A percentile compares a stretch with the other conserved stretches of the same genome.
Conservation (phyloP, 2,888 invertebrate genomes). For the Epinotia brunnichana region DNA sequence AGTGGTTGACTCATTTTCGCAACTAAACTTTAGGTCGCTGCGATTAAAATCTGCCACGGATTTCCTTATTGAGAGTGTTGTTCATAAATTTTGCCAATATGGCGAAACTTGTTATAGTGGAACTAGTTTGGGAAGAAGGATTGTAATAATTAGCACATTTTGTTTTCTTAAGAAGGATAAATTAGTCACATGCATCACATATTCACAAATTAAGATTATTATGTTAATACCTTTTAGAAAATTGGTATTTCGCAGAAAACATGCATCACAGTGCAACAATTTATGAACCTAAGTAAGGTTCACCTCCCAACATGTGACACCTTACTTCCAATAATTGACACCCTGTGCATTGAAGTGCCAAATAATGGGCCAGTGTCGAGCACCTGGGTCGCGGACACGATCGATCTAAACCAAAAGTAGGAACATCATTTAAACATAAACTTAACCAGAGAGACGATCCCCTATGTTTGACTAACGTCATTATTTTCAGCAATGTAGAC, state of each 20-base stretch:
- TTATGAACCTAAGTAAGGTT: too few species aligned
- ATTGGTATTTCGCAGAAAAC: background rate
- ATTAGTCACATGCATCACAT: too few species aligned
- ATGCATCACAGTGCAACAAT: too few species aligned
- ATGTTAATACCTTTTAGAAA: background rate
- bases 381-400: too few species aligned
- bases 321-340: too few species aligned
- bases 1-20: conserved; percentile 8
- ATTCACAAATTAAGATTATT: background rate
- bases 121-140: background rate
- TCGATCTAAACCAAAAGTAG: background rate
- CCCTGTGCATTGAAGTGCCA: too few species aligned
- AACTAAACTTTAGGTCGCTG: background rate
- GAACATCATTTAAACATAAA: background rate
- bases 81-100: background rate
- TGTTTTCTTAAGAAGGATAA: too few species aligned
- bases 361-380: too few species aligned
- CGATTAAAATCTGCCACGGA: conserved; percentile 1
- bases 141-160: background rate
- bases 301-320: too few species aligned
- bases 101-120: background rate
- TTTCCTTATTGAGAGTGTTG: conserved; percentile 6
- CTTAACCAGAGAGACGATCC: too few species aligned
- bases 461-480: too few species aligned
- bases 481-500: background rate